phyloP scores from a whole-genome alignment of 2,113 vertebrate species.

The Eulacestoma nigropectus region DNA sequence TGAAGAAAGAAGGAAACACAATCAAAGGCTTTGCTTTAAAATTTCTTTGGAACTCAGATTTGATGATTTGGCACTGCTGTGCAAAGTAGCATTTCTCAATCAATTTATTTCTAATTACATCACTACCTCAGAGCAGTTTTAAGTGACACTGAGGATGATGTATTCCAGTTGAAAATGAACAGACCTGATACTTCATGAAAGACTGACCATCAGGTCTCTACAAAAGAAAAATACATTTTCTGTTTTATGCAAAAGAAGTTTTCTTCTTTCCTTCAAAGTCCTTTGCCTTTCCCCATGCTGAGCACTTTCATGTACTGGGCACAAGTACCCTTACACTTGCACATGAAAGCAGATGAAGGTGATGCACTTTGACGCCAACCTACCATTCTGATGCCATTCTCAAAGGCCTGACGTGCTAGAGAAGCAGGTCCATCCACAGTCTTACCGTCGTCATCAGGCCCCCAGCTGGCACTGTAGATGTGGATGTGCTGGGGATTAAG shows the following conservation, averaged over 20 bases:
- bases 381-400: slow-evolving; percentile 95
- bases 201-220: not conserved
- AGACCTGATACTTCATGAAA: not conserved
- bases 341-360: not conserved
- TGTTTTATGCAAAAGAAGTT: not conserved
- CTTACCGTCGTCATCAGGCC: slow-evolving; percentile 96
- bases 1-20: not conserved
- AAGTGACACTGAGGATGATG: not conserved
- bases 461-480: slow-evolving; percentile 98
- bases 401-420: slow-evolving; percentile 93
- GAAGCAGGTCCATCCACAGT: slow-evolving; percentile 96
- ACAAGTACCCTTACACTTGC: rapidly evolving
- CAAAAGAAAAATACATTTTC: not conserved
- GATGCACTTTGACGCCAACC: slow-evolving; percentile 3
- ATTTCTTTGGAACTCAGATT: not conserved
- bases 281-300: not conserved
- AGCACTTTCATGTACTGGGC: rapidly evolving
- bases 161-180: not conserved
- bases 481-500: slow-evolving; percentile 95
- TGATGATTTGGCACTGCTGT: not conserved
- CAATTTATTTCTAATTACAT: not conserved
- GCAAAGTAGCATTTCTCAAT: not conserved
- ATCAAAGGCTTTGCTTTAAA: not conserved
- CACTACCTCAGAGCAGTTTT: not conserved
- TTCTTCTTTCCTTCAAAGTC: not conserved